Conservation (phyloP, 1,140 invertebrate species). For the Caenorhabditis remanei region DNA sequence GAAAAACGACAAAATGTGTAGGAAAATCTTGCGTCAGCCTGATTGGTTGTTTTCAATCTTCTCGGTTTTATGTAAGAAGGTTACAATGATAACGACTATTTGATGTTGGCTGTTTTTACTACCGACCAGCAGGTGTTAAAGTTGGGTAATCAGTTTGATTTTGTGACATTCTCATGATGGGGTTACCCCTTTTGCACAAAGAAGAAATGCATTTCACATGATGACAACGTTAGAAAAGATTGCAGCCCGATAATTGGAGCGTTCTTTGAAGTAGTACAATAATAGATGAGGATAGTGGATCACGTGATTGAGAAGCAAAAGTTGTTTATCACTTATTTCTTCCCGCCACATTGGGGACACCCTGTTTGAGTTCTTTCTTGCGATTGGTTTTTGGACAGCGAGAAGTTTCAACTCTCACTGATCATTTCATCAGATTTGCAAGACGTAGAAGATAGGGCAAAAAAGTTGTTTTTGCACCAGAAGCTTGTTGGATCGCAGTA, state of each 20-base stretch:
- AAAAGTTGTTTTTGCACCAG: constrained; percentile 3
- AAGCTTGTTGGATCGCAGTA: neutral
- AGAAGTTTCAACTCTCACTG: constrained; percentile 41
- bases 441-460: neutral
- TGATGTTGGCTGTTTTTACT: constrained; percentile 8
- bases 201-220: constrained; percentile 15
- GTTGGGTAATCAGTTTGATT: neutral
- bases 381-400: constrained; percentile 33
- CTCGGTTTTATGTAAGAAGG: neutral
- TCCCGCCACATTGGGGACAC: constrained; percentile 29
- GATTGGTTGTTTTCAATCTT: constrained; percentile 4
- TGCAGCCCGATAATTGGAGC: neutral
- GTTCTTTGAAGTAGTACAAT: constrained; percentile 33
- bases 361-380: constrained; percentile 23
- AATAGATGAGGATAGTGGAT: constrained; percentile 30
- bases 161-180: neutral
- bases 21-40: constrained; percentile 29
- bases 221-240: constrained; percentile 17
- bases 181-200: constrained; percentile 13
- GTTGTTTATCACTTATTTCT: constrained; percentile 37
- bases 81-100: neutral
- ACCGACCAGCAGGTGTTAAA: neutral
- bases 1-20: neutral
- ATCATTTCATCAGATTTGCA: neutral
- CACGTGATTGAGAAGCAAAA: constrained; percentile 47